Evolutionary conservation across 2,113 vertebrate species (phyloP).

Genomic region (Struthidea cinerea): DNA sequence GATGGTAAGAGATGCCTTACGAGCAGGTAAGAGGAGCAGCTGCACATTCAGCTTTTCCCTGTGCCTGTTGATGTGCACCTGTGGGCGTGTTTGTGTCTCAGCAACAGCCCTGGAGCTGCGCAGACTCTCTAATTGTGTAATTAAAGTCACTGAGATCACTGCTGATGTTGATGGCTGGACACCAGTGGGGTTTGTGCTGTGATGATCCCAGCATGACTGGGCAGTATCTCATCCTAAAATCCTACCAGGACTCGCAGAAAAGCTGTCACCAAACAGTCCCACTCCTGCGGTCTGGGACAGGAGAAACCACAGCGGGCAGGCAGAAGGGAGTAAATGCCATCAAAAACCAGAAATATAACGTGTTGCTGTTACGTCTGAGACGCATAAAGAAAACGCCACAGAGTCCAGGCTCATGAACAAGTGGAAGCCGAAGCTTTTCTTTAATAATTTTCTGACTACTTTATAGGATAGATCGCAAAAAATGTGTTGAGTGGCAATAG

Average conservation of each 20-base stretch:
- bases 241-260: background rate
- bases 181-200: background rate
- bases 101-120: background rate
- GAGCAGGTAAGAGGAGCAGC: background rate
- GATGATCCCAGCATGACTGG: background rate
- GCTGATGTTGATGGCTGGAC: background rate
- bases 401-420: too few relatives aligned
- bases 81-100: background rate
- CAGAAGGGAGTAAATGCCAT: background rate
- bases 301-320: background rate
- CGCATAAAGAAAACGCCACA: too few relatives aligned
- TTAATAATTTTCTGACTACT: too few relatives aligned
- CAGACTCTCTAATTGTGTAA: background rate
- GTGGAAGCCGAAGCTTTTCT: too few relatives aligned
- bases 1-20: background rate
- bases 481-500: too few relatives aligned
- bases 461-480: too few relatives aligned
- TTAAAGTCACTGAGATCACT: background rate
- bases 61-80: background rate
- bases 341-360: background rate
- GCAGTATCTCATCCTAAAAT: background rate
- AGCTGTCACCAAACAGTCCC: background rate
- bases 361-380: too few relatives aligned
- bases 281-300: background rate
- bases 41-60: background rate